These are phyloP conservation scores for Leuciscus idus DNA, from an alignment of 2,113 vertebrate genomes.

Conservation along the genomic window DNA sequence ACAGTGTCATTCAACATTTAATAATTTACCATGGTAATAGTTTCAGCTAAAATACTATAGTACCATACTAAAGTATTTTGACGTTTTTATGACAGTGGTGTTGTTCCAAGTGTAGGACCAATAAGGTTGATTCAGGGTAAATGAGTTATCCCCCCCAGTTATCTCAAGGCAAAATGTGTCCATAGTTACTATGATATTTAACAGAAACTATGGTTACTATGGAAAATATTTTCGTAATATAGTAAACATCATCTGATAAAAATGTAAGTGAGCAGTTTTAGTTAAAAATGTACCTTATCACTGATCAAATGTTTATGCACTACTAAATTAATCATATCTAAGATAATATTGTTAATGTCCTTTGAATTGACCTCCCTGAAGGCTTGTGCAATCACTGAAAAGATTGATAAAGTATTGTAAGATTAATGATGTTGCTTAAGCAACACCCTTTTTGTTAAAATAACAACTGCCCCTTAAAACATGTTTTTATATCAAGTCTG, in stretches of 20 bases:
- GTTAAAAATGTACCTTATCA: neutral
- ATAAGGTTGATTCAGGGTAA: neutral
- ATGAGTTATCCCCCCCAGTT: no score
- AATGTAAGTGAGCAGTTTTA: neutral
- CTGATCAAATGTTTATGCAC: conserved; percentile 4
- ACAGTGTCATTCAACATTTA: neutral
- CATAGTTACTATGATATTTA: neutral
- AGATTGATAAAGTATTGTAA: neutral
- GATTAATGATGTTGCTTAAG: neutral
- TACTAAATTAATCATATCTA: neutral
- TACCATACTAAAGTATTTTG: neutral
- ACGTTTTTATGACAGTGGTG: neutral
- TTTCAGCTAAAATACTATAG: neutral
- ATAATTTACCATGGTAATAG: neutral
- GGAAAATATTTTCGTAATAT: neutral
- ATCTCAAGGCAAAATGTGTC: no score
- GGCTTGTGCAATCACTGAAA: neutral
- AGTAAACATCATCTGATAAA: neutral
- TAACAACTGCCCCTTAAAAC: neutral
- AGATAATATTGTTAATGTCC: neutral
- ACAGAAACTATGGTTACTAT: neutral
- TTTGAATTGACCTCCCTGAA: neutral
- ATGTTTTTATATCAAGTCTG: neutral
- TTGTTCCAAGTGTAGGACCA: neutral
- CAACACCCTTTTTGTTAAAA: neutral